Percentiles rank a stretch among this genome's conserved stretches.
These are phyloP conservation scores for Lydus trimaculatus DNA, from an alignment of 2,888 invertebrate genomes.

Conservation along the genomic window DNA sequence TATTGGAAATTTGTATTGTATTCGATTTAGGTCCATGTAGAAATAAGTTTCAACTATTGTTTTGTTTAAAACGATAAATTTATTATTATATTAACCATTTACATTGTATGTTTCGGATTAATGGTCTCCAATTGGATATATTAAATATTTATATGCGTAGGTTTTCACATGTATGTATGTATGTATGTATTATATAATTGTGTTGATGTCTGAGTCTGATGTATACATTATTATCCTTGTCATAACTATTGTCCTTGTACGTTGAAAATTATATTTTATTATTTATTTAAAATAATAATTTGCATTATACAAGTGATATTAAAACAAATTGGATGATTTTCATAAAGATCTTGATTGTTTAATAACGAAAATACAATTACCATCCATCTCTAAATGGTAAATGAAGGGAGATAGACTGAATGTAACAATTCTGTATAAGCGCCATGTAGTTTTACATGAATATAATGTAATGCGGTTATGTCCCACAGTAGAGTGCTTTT, in stretches of 20 bases:
- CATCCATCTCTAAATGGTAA: background rate
- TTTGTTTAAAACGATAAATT: conserved; percentile 41
- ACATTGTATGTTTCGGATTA: conserved; percentile 38
- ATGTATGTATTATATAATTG: conserved; percentile 38
- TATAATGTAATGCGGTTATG: background rate
- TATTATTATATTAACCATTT: conserved; percentile 38
- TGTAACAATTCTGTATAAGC: background rate
- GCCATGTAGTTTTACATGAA: background rate
- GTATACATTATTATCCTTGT: conserved; percentile 36
- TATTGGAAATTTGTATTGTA: conserved; percentile 4
- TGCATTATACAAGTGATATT: background rate
- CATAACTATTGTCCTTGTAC: conserved; percentile 37
- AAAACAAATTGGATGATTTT: no score
- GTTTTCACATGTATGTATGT: conserved; percentile 32
- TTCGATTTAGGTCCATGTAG: conserved; percentile 20
- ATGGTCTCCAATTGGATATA: conserved; percentile 38
- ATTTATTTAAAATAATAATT: background rate
- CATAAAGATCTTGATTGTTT: no score
- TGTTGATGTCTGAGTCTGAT: conserved; percentile 35
- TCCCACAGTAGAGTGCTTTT: background rate
- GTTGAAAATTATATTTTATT: conserved; percentile 26
- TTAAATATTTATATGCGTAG: conserved; percentile 41
- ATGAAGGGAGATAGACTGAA: background rate
- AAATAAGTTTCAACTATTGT: conserved; percentile 39
- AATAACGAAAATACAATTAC: no score